Conservation (phyloP, 2,797 vertebrate genomes). For the Orientallactaga sibirica region DNA sequence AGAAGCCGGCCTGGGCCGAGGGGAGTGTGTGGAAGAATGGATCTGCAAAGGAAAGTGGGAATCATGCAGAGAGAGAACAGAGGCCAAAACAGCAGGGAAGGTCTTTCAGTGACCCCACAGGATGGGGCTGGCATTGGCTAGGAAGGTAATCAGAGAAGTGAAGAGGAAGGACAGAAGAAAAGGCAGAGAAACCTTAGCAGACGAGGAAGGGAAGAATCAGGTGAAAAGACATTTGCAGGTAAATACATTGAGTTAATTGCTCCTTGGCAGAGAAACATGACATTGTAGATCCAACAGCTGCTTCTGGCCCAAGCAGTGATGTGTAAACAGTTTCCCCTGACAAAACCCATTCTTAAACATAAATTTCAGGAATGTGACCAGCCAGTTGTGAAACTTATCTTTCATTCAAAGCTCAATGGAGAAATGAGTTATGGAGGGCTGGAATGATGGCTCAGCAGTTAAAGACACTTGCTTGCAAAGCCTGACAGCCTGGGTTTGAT, state of each 20-base stretch:
- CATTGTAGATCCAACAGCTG: not conserved
- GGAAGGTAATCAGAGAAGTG: not conserved
- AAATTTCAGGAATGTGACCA: not conserved
- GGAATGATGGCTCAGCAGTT: too few relatives aligned
- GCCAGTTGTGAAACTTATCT: not conserved
- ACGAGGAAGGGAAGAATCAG: too few relatives aligned
- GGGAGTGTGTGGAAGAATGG: not conserved
- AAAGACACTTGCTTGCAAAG: too few relatives aligned
- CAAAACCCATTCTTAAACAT: not conserved
- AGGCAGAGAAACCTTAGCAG: not conserved
- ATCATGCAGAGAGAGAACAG: not conserved
- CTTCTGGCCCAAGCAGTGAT: not conserved
- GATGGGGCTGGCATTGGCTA: too few relatives aligned
- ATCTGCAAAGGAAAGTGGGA: not conserved
- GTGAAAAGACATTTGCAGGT: not conserved
- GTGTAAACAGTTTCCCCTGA: not conserved
- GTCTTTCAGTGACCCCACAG: not conserved
- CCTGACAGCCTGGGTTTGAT: too few relatives aligned
- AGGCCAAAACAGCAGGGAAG: not conserved
- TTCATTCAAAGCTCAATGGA: slow-evolving; percentile 13
- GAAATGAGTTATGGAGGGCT: not conserved
- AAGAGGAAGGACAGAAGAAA: not conserved
- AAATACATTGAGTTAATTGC: too few relatives aligned
- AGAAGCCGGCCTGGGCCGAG: not conserved
- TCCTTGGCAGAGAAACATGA: not conserved